Evolutionary conservation across 2,797 vertebrate genomes (phyloP).

Genomic region (Anguilla obscura): DNA sequence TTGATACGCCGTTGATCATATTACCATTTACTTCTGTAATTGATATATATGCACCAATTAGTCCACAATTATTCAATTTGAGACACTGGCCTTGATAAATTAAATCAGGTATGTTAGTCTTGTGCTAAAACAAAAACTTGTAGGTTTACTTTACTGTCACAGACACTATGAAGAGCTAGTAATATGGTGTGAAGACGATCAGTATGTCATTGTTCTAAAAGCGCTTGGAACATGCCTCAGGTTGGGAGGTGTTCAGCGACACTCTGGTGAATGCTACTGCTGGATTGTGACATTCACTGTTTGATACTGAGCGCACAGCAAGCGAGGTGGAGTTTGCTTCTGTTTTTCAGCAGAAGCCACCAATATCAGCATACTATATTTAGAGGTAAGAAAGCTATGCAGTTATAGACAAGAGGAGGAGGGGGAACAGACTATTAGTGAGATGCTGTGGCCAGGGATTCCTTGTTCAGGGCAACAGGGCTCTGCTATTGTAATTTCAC

Average conservation of each 20-base stretch:
- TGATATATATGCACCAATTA: too few relatives aligned
- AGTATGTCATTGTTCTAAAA: background rate
- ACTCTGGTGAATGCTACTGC: background rate
- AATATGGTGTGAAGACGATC: background rate
- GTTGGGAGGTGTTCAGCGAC: background rate
- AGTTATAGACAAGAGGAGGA: background rate
- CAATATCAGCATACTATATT: slow-evolving; percentile 13
- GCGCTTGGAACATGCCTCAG: background rate
- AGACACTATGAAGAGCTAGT: background rate
- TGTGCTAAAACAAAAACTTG: too few relatives aligned
- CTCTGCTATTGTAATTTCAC: background rate
- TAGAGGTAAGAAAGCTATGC: background rate
- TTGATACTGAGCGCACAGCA: background rate
- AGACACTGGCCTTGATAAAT: too few relatives aligned
- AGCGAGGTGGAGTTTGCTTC: background rate
- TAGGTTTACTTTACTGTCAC: background rate
- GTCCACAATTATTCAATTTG: too few relatives aligned
- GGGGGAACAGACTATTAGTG: background rate
- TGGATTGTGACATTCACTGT: background rate
- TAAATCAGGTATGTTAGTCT: too few relatives aligned
- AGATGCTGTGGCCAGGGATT: background rate
- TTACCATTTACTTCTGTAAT: too few relatives aligned
- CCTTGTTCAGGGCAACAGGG: background rate
- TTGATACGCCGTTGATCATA: too few relatives aligned
- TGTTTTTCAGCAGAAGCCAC: slow-evolving; percentile 11